Conservation (phyloP, 2,888 invertebrate genomes). For the Nomada lathburiana region DNA sequence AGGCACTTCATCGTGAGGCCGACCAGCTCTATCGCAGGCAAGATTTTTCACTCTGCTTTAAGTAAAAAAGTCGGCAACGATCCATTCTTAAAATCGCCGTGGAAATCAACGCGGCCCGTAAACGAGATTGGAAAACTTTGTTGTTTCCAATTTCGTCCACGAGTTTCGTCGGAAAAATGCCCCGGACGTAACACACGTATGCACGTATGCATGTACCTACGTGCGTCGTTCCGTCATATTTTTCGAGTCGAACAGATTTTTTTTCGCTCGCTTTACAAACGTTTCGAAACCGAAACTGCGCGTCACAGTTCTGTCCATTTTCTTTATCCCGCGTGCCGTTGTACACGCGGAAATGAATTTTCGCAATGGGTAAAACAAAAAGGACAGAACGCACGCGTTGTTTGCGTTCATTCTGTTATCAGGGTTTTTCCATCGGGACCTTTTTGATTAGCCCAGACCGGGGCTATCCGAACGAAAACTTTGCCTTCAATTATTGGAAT, state of each 20-base stretch:
- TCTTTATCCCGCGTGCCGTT: too few species aligned
- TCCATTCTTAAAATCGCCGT: too few species aligned
- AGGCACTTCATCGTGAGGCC: conserved; percentile 77
- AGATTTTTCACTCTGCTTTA: neutral
- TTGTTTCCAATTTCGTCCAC: neutral
- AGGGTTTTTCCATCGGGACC: neutral
- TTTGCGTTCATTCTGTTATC: neutral
- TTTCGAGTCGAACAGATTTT: neutral
- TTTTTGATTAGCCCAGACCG: neutral
- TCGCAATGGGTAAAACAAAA: too few species aligned
- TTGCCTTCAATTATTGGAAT: conserved; percentile 26
- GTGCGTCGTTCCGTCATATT: neutral
- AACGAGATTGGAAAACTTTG: neutral
- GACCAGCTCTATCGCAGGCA: conserved; percentile 75
- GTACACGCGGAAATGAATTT: too few species aligned
- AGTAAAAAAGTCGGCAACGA: too few species aligned
- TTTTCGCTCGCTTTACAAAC: neutral
- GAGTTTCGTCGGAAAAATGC: neutral
- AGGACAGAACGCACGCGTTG: too few species aligned
- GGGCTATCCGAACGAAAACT: neutral
- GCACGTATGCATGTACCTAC: neutral
- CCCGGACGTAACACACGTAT: too few species aligned
- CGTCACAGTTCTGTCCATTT: too few species aligned
- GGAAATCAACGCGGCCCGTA: too few species aligned
- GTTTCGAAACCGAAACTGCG: neutral